Percentiles rank a stretch among this genome's conserved stretches.
Conservation (phyloP, 2,888 invertebrate species). For the Timema cristinae region DNA sequence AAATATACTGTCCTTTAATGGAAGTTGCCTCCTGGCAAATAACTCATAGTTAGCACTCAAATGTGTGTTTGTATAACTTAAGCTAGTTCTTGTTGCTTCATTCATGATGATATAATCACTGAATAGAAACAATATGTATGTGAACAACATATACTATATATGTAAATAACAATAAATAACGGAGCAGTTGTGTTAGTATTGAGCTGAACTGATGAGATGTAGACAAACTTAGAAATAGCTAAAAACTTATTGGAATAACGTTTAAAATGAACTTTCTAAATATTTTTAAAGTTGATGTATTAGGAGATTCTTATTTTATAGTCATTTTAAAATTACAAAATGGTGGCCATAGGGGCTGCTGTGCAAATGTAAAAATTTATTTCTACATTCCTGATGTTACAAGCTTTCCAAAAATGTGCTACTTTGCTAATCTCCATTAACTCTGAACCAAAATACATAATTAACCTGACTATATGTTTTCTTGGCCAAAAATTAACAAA, state of each 20-base stretch:
- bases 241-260: not conserved
- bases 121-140: not conserved
- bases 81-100: not conserved
- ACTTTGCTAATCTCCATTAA: no score
- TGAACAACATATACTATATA: not conserved
- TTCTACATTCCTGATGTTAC: no score
- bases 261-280: not conserved
- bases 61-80: not conserved
- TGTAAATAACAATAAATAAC: not conserved
- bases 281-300: no score
- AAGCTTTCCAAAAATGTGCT: no score
- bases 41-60: not conserved
- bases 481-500: no score
- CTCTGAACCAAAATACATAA: no score
- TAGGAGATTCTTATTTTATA: no score
- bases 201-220: not conserved
- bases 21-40: not conserved
- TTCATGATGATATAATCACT: not conserved
- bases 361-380: no score
- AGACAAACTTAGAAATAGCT: not conserved
- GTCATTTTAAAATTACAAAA: no score
- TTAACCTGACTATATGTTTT: no score
- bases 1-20: not conserved
- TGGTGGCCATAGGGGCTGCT: no score
- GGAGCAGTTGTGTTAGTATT: not conserved